Evolutionary conservation across 2,113 vertebrate genomes (phyloP), one percentile per base, ranked within the genome.

Genomic region (Myodes glareolus): DNA sequence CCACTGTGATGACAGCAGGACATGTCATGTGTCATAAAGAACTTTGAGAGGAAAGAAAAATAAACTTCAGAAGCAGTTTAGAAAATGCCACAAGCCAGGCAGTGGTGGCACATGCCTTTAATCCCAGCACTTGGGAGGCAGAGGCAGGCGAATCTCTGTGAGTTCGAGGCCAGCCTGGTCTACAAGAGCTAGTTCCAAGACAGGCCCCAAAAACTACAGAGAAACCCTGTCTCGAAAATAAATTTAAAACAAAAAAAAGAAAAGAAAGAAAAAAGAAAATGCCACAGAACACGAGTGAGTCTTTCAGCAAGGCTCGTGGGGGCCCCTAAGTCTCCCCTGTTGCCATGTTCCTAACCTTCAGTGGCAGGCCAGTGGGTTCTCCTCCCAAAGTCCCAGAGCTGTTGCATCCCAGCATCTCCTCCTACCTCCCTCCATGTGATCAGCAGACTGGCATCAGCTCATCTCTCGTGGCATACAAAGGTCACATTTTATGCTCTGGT

Each of bases 31-130:
- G 33, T 47, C 47, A 45, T 70, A 42, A 81, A 81, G 70, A 93
- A 95, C 90, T 77, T 14, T 87, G 82, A 80, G 76, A 89, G 47
- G 72, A 86, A 47, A 94, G 65, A 92, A 92, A 91, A 96, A 86
- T 21, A 76, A 87, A 58, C 77, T 94, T 86, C 65, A 55, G 76
- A 17, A 75, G 91, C 68, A 72, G 31, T 50, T 77, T 39, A 52
- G 80, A 94, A 39, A 21, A 58, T 13, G 31, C 8, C 19, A 63
- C 61, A 68, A 58, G 55, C 55, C 17, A 19, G 55, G 55, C 55
- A 55, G 55, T 55, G 55, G 16, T 55, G 55, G 55, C 55, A 55
- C 55, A 6, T 17, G 5, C 55, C 55, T 58, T 58, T 58, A 58
- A 58, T 4, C 55, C 55, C 55, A 58, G 55, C 55, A 58, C 55